These are phyloP conservation scores for Drosophila koepferae DNA, from an alignment of 2,888 invertebrate genomes.

Conservation along the genomic window DNA sequence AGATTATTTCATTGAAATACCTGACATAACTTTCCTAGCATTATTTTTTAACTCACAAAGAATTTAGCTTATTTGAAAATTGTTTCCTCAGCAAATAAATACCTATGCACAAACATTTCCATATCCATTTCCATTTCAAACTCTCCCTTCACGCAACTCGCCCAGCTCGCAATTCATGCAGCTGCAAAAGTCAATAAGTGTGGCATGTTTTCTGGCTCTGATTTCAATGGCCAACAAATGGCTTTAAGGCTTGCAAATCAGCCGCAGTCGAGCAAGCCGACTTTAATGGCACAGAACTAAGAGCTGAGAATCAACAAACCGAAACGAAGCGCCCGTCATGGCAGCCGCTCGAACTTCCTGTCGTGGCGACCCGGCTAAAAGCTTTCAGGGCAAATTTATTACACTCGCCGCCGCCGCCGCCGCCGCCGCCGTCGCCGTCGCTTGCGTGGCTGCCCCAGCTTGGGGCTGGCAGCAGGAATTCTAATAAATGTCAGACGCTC, in stretches of 20 bases:
- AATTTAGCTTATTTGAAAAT: not conserved
- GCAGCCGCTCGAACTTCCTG: slow-evolving; percentile 55
- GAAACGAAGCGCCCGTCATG: slow-evolving; percentile 62
- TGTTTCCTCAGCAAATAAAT: slow-evolving; percentile 15
- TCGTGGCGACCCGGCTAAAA: slow-evolving; percentile 48
- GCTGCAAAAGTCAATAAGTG: slow-evolving; percentile 72
- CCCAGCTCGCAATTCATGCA: slow-evolving; percentile 35
- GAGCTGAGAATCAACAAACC: slow-evolving; percentile 65
- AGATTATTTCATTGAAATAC: not conserved
- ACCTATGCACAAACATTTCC: slow-evolving; percentile 22
- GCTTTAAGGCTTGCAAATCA: slow-evolving; percentile 73
- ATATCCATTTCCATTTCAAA: slow-evolving; percentile 11
- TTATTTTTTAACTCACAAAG: not conserved
- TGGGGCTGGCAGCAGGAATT: slow-evolving; percentile 62
- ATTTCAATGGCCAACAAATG: slow-evolving; percentile 70
- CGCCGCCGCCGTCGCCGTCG: not conserved
- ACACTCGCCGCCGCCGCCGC: not conserved
- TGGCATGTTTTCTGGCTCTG: slow-evolving; percentile 60
- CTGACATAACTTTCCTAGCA: not conserved
- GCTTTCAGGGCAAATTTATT: slow-evolving; percentile 67
- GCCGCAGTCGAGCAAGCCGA: slow-evolving; percentile 66
- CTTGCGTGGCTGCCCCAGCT: not conserved
- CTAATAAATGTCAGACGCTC: slow-evolving; percentile 79
- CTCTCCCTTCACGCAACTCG: not conserved
- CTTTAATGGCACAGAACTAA: slow-evolving; percentile 63